phyloP scores from a whole-genome alignment of 2,797 vertebrate species.

The Takifugu ocellatus region DNA sequence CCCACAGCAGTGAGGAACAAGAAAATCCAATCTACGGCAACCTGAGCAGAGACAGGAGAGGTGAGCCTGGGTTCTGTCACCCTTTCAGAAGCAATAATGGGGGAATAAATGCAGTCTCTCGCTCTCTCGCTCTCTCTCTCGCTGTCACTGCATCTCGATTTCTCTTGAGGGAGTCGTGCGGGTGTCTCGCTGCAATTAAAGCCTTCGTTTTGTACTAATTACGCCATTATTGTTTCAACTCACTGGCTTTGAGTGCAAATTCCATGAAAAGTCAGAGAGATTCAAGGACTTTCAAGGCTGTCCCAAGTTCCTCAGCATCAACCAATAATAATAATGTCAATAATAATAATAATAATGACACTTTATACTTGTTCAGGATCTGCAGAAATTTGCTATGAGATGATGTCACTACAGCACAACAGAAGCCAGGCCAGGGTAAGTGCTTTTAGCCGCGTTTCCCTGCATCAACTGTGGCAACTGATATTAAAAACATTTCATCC shows the following conservation, averaged over 20 bases:
- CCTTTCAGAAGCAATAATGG: constrained; percentile 5
- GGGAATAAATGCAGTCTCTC: constrained; percentile 1
- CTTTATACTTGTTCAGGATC: constrained; percentile 24
- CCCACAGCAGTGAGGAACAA: constrained; percentile 41
- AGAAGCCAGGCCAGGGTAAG: constrained; percentile 43
- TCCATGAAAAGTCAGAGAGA: too few species aligned
- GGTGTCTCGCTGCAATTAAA: too few species aligned
- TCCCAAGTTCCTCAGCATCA: neutral
- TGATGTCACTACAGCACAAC: constrained; percentile 46
- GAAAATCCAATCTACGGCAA: constrained; percentile 81
- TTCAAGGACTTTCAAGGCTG: neutral
- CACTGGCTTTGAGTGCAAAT: neutral
- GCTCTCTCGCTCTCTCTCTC: too few species aligned
- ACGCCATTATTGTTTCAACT: neutral
- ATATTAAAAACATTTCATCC: too few species aligned
- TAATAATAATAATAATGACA: too few species aligned
- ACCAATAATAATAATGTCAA: too few species aligned
- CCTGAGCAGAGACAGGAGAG: constrained; percentile 60
- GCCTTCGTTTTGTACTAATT: neutral
- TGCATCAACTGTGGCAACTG: too few species aligned
- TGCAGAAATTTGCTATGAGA: constrained; percentile 57
- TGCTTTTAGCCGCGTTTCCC: neutral
- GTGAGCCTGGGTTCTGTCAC: constrained; percentile 39
- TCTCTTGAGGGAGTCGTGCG: too few species aligned
- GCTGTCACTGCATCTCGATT: too few species aligned